Evolutionary conservation across 2,797 vertebrate species (phyloP).

Genomic region (Coreius guichenoti): DNA sequence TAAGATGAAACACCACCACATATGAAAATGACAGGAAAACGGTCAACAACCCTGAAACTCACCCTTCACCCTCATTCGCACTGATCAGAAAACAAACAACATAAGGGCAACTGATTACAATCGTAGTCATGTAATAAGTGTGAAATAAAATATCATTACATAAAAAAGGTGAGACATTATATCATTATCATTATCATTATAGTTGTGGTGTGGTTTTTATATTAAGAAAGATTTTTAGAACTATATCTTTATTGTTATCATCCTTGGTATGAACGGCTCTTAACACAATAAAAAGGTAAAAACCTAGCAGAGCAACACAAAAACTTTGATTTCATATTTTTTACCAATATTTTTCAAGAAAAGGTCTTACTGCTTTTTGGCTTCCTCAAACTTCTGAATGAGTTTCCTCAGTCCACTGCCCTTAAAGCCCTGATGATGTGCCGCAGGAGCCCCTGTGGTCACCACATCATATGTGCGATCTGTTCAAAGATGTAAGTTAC

Average conservation of each 20-base stretch:
- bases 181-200: too few species aligned
- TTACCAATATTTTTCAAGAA: not conserved
- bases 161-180: slow-evolving; percentile 58
- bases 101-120: slow-evolving; percentile 49
- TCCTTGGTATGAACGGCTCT: not conserved
- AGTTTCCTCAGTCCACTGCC: slow-evolving; percentile 91
- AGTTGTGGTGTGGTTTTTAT: too few species aligned
- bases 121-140: slow-evolving; percentile 2
- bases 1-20: slow-evolving; percentile 31
- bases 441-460: slow-evolving; percentile 96
- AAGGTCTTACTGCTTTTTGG: slow-evolving; percentile 93
- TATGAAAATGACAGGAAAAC: slow-evolving; percentile 32
- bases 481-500: slow-evolving; percentile 62
- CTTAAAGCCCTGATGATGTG: slow-evolving; percentile 98
- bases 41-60: slow-evolving; percentile 74
- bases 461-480: slow-evolving; percentile 96
- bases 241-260: not conserved
- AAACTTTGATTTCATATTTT: not conserved
- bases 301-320: not conserved
- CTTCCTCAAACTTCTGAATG: slow-evolving; percentile 94
- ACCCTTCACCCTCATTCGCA: slow-evolving; percentile 94
- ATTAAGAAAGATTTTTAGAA: not conserved
- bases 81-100: slow-evolving; percentile 73
- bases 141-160: slow-evolving; percentile 1
- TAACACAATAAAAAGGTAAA: not conserved